Conservation (phyloP, 1,140 invertebrate species). For the Drosophila virilis region DNA sequence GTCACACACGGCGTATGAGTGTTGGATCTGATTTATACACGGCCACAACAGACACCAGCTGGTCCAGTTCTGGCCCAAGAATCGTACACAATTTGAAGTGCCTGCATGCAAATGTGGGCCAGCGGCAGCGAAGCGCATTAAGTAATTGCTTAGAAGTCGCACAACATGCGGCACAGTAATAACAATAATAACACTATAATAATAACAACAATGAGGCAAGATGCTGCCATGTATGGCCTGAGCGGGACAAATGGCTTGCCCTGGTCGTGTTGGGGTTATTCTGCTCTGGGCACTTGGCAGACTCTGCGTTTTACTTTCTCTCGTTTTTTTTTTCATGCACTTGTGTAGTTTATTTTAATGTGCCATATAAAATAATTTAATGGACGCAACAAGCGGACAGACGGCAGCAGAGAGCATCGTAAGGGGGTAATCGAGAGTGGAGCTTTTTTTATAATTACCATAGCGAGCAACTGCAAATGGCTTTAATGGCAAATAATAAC, state of each 20-base stretch:
- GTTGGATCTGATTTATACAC: slow-evolving; percentile 26
- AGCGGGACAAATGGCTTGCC: slow-evolving; percentile 3
- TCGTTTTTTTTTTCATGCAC: slow-evolving; percentile 28
- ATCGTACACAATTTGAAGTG: not conserved
- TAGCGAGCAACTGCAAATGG: slow-evolving; percentile 55
- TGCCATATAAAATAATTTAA: slow-evolving; percentile 82
- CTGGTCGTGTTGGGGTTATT: not conserved
- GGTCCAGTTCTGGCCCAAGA: slow-evolving; percentile 10
- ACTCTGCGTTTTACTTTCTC: slow-evolving; percentile 35
- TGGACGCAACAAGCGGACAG: slow-evolving; percentile 55
- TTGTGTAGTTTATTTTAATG: slow-evolving; percentile 66
- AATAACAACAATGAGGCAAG: slow-evolving; percentile 63
- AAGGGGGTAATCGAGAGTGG: slow-evolving; percentile 3
- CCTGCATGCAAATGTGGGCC: slow-evolving; percentile 46
- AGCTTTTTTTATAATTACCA: slow-evolving; percentile 58
- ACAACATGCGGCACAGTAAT: slow-evolving; percentile 50
- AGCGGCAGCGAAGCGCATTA: slow-evolving; percentile 40
- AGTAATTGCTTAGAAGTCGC: slow-evolving; percentile 73
- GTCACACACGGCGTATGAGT: slow-evolving; percentile 42
- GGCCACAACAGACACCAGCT: slow-evolving; percentile 8
- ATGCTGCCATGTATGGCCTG: slow-evolving; percentile 24
- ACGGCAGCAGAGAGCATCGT: not conserved
- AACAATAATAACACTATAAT: slow-evolving; percentile 69
- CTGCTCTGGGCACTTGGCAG: slow-evolving; percentile 28
- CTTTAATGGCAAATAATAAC: slow-evolving; percentile 56